phyloP scores from a whole-genome alignment of 2,113 vertebrate species.

The Poeciliopsis occidentalis region DNA sequence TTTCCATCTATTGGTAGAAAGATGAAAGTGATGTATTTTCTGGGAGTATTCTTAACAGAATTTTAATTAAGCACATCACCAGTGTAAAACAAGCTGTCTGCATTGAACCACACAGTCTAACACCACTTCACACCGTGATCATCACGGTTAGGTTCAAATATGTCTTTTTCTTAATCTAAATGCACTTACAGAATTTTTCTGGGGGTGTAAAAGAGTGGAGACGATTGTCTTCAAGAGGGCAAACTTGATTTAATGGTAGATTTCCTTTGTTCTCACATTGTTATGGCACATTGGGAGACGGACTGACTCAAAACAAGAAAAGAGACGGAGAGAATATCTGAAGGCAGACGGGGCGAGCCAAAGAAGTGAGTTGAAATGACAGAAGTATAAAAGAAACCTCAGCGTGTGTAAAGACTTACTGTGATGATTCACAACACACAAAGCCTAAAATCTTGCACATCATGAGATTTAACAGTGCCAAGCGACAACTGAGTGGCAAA shows the following conservation, averaged over 20 bases:
- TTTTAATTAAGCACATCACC: neutral
- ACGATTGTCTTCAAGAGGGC: conserved; percentile 8
- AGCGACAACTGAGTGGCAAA: conserved; percentile 26
- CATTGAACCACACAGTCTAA: neutral
- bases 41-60: neutral
- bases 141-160: neutral
- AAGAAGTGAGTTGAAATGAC: conserved; percentile 20
- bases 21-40: neutral
- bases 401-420: conserved; percentile 4
- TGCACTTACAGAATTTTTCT: conserved; percentile 1
- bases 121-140: neutral
- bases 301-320: conserved; percentile 25
- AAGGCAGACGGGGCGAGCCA: neutral
- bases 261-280: conserved; percentile 25
- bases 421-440: conserved; percentile 13
- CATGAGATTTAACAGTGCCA: conserved; percentile 30
- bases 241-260: conserved; percentile 30
- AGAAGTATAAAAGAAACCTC: conserved; percentile 34
- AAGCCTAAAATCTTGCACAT: conserved; percentile 23
- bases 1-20: neutral
- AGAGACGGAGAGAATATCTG: conserved; percentile 5
- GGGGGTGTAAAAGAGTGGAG: neutral
- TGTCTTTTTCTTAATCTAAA: conserved; percentile 3
- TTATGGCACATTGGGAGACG: conserved; percentile 23
- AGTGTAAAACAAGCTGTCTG: neutral